Evolutionary conservation across 2,888 invertebrate species (phyloP).

Genomic region (Agrochola circellaris): DNA sequence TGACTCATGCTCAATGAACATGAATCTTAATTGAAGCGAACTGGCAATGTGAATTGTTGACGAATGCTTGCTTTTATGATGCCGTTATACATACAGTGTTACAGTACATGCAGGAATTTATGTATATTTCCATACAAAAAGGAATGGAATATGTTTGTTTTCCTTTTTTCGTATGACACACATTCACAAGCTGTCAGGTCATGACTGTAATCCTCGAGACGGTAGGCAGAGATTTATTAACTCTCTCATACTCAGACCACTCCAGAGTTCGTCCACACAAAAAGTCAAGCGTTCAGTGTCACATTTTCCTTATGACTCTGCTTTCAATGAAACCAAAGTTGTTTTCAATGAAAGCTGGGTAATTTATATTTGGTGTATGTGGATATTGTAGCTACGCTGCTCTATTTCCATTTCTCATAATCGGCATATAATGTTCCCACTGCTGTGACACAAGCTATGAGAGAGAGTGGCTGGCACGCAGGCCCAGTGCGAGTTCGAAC

Average conservation of each 20-base stretch:
- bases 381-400: neutral
- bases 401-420: neutral
- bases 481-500: too few species aligned
- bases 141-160: slow-evolving; percentile 44
- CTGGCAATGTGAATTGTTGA: slow-evolving; percentile 76
- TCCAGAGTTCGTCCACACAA: slow-evolving; percentile 1
- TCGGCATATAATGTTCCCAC: neutral
- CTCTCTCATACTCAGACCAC: neutral
- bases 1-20: slow-evolving; percentile 88
- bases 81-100: slow-evolving; percentile 53
- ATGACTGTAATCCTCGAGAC: slow-evolving; percentile 34
- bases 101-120: slow-evolving; percentile 44
- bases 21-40: slow-evolving; percentile 86
- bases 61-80: slow-evolving; percentile 66
- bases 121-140: slow-evolving; percentile 51
- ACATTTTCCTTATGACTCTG: neutral
- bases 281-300: neutral
- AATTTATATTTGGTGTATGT: neutral
- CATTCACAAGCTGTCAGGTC: slow-evolving; percentile 39
- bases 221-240: slow-evolving; percentile 40
- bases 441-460: neutral
- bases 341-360: neutral
- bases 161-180: slow-evolving; percentile 51
- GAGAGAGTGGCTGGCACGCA: neutral
- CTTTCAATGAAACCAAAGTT: neutral